Percentiles rank a stretch among this genome's conserved stretches.
Conservation (phyloP, 2,797 vertebrate species). For the Artibeus jamaicensis region DNA sequence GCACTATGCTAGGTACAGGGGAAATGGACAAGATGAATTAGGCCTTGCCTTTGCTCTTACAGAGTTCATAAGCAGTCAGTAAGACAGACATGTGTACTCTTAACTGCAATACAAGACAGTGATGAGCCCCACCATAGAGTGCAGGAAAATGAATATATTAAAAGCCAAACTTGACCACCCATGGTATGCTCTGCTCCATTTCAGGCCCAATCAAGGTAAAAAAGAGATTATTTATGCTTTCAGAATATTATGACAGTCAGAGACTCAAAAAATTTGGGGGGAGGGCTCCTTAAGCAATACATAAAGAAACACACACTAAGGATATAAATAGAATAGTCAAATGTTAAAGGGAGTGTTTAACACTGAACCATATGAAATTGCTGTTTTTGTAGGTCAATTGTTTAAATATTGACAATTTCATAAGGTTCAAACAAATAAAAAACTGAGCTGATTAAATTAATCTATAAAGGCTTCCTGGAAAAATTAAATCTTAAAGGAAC, state of each 20-base stretch:
- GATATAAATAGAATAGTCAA: not conserved
- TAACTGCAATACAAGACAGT: not conserved
- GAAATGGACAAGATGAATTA: constrained; percentile 18
- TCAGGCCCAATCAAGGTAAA: not conserved
- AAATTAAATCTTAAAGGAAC: constrained; percentile 54
- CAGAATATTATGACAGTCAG: not conserved
- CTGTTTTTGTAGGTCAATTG: not conserved
- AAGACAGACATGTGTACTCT: not conserved
- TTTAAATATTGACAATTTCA: not conserved
- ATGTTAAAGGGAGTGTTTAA: not conserved
- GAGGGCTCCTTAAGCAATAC: not conserved
- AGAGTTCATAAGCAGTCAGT: not conserved
- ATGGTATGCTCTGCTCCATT: not conserved
- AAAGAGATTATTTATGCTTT: not conserved
- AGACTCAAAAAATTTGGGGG: not conserved
- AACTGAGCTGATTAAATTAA: constrained; percentile 36
- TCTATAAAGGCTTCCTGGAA: constrained; percentile 66
- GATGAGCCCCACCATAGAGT: not conserved
- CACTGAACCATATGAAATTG: not conserved
- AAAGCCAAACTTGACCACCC: not conserved
- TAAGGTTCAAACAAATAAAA: not conserved
- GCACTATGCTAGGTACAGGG: not conserved
- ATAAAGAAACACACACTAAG: not conserved
- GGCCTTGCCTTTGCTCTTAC: not conserved
- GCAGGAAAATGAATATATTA: not conserved